Conservation (phyloP, 2,888 invertebrate species). For the Elmis aenea region DNA sequence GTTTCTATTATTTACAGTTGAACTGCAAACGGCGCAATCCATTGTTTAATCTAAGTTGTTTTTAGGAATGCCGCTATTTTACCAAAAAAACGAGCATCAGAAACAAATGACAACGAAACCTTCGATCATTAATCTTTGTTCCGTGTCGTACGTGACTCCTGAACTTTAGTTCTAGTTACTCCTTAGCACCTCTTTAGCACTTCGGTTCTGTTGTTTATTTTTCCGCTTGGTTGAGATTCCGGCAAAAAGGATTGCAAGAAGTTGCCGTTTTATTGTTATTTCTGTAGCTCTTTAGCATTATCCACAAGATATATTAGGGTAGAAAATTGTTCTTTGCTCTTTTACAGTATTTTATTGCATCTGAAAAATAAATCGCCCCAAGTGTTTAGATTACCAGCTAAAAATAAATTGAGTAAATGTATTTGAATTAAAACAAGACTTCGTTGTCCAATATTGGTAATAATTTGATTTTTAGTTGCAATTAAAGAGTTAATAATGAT, state of each 20-base stretch:
- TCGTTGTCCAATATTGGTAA: no score
- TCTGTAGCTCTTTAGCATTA: no score
- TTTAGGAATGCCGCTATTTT: background rate
- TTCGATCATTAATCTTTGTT: background rate
- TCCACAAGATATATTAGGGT: background rate
- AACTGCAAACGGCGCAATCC: no score
- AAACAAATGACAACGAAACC: background rate
- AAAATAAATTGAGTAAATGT: no score
- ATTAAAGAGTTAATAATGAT: no score
- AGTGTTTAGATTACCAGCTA: no score
- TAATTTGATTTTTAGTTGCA: no score
- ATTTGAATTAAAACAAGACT: no score
- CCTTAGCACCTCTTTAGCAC: no score
- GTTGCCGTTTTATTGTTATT: no score
- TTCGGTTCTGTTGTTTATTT: constrained; percentile 1
- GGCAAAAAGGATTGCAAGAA: constrained; percentile 7
- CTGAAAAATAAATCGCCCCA: no score
- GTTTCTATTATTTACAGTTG: no score
- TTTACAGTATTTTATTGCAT: background rate
- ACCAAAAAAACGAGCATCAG: background rate
- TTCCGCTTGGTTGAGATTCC: background rate
- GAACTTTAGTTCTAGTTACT: background rate
- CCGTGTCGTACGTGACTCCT: background rate
- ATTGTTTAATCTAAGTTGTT: background rate
- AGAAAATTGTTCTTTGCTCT: background rate